These are phyloP conservation scores for Rousettus madagascariensis DNA, from an alignment of 2,797 vertebrate genomes.

Conservation along the genomic window DNA sequence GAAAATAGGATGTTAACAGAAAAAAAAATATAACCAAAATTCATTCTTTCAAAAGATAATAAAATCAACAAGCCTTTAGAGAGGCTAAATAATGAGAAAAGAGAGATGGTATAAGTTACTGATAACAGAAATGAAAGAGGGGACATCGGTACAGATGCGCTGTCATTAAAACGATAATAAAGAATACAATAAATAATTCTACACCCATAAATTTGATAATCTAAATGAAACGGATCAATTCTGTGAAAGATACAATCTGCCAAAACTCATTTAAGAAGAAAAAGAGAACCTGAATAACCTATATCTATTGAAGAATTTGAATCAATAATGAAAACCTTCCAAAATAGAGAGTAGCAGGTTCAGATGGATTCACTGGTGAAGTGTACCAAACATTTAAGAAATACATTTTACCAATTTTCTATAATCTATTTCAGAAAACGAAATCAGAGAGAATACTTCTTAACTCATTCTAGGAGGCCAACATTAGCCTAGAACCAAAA, in stretches of 20 bases:
- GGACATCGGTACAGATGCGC: not conserved
- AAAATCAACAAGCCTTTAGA: not conserved
- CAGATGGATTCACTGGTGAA: not conserved
- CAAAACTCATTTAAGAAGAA: conserved; percentile 9
- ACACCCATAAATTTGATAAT: not conserved
- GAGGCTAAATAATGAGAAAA: not conserved
- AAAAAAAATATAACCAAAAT: not conserved
- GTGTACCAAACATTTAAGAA: conserved; percentile 26
- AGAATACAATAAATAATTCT: not conserved
- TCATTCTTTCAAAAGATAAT: not conserved
- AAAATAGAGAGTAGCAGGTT: not conserved
- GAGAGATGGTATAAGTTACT: not conserved
- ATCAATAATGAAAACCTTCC: not conserved
- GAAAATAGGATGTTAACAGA: not conserved
- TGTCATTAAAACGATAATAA: not conserved
- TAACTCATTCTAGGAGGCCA: not conserved
- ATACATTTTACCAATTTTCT: not conserved
- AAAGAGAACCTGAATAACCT: not conserved
- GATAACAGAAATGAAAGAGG: not conserved
- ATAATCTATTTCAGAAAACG: not conserved
- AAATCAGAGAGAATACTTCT: not conserved
- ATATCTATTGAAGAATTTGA: not conserved
- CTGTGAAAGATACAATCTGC: not conserved
- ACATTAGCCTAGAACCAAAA: not conserved
- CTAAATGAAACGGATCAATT: not conserved